phyloP scores from a whole-genome alignment of 1,140 invertebrate species.

The Dufourea novaeangliae region DNA sequence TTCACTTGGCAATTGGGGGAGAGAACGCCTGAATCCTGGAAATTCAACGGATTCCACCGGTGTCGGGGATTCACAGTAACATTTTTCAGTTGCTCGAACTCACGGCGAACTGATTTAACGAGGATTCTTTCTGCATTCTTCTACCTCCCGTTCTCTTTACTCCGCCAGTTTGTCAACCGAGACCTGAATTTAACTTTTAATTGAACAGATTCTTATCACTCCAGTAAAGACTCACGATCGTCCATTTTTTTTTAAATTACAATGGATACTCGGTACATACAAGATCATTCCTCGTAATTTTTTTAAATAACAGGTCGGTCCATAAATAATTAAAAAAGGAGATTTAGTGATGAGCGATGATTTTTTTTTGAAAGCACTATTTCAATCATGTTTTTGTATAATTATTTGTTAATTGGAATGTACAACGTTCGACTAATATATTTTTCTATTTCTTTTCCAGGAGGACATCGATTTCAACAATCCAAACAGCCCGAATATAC shows the following conservation, averaged over 20 bases:
- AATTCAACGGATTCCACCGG: neutral
- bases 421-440: neutral
- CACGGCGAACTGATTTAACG: neutral
- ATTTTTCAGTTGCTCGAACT: neutral
- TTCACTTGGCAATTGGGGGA: neutral
- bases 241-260: no score
- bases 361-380: neutral
- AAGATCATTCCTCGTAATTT: no score
- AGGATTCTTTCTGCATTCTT: neutral
- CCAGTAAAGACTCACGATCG: no score
- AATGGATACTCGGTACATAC: no score
- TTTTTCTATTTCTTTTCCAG: conserved; percentile 52
- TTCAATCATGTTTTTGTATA: neutral
- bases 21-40: neutral
- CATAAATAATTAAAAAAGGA: no score
- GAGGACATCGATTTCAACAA: conserved; percentile 73
- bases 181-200: no score
- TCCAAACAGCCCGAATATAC: conserved; percentile 69
- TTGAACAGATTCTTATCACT: no score
- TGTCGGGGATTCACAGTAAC: neutral
- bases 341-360: no score
- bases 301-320: no score
- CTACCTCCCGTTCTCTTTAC: no score
- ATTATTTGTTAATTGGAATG: neutral
- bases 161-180: no score